phyloP scores from a whole-genome alignment of 2,888 invertebrate genomes.

The Magallana nippona region DNA sequence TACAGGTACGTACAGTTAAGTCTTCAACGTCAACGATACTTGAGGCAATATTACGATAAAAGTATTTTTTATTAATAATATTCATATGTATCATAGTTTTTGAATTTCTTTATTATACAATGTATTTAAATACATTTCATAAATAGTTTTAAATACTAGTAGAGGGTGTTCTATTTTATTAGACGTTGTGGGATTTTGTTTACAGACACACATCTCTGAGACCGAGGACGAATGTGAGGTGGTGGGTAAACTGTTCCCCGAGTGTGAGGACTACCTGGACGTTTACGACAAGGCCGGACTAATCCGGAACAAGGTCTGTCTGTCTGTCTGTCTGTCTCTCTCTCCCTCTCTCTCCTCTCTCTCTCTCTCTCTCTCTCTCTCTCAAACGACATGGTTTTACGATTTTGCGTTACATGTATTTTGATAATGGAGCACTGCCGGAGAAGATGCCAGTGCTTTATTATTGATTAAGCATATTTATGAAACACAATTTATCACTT shows the following conservation, averaged over 20 bases:
- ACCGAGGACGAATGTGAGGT: conserved; percentile 86
- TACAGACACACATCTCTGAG: conserved; percentile 92
- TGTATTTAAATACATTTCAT: too few species aligned
- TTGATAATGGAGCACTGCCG: too few species aligned
- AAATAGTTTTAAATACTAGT: too few species aligned
- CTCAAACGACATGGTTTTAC: too few species aligned
- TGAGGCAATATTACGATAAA: too few species aligned
- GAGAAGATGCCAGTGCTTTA: too few species aligned
- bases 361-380: neutral
- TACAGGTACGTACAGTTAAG: conserved; percentile 84
- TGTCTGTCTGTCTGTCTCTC: neutral
- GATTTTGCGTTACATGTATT: too few species aligned
- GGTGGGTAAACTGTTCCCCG: conserved; percentile 84
- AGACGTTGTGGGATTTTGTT: neutral
- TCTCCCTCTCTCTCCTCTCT: conserved; percentile 17
- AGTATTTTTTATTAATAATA: too few species aligned
- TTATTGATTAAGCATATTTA: neutral
- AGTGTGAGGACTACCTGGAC: conserved; percentile 86
- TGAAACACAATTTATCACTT: neutral
- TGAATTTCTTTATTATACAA: too few species aligned
- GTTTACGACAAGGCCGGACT: conserved; percentile 89
- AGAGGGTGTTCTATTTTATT: too few species aligned
- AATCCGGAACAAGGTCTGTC: conserved; percentile 86
- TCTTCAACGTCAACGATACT: too few species aligned
- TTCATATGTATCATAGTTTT: too few species aligned